phyloP scores from a whole-genome alignment of 2,797 vertebrate genomes.

The Lepus townsendii region DNA sequence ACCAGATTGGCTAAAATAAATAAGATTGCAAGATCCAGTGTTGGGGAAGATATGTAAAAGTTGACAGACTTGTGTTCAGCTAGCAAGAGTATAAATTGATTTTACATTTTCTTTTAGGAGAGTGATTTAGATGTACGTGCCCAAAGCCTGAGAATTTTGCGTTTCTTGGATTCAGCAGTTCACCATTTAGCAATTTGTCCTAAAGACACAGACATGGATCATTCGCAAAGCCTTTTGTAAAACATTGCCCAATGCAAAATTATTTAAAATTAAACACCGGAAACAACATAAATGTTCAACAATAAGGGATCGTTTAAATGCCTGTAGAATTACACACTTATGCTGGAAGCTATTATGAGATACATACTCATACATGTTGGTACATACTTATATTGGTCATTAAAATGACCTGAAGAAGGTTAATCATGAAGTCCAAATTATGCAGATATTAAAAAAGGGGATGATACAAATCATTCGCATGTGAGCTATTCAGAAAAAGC shows the following conservation, averaged over 20 bases:
- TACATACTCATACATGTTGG: background rate
- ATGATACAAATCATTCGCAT: background rate
- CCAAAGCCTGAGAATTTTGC: background rate
- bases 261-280: background rate
- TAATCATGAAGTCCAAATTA: slow-evolving; percentile 30
- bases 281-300: background rate
- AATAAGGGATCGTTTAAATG: background rate
- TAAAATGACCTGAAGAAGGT: background rate
- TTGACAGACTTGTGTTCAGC: background rate
- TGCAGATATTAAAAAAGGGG: background rate
- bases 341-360: background rate
- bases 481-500: slow-evolving; percentile 23
- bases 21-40: background rate
- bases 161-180: slow-evolving; percentile 2
- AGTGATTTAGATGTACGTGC: background rate
- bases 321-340: background rate
- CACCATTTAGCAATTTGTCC: background rate
- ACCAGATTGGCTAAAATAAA: background rate
- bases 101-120: background rate
- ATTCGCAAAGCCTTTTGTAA: slow-evolving; percentile 1
- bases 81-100: background rate
- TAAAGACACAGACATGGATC: background rate
- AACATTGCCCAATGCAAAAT: background rate
- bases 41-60: background rate
- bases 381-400: background rate